phyloP scores from a whole-genome alignment of 2,113 vertebrate species.

The Accipiter cooperii region DNA sequence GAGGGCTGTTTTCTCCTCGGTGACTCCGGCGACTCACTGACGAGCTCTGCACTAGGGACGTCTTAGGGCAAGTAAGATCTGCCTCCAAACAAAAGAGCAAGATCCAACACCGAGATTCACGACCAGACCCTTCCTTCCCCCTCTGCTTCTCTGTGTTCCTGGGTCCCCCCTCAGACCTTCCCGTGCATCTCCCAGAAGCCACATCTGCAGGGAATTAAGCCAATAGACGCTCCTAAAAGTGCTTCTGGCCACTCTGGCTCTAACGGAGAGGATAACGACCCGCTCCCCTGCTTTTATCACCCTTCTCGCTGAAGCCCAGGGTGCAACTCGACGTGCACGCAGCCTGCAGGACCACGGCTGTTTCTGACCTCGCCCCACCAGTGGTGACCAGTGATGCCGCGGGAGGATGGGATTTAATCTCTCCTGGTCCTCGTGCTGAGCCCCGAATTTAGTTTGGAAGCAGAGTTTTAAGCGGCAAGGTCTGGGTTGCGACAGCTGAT shows the following conservation, averaged over 20 bases:
- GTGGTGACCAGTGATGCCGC: fast-evolving
- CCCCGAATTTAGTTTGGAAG: background rate
- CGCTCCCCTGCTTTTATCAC: background rate
- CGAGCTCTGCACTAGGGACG: too few species aligned
- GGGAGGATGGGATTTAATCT: background rate
- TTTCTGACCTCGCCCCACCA: background rate
- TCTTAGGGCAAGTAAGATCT: background rate
- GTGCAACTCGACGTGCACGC: background rate
- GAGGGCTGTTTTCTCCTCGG: background rate
- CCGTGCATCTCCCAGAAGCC: background rate
- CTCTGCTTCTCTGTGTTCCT: background rate
- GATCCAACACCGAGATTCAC: fast-evolving
- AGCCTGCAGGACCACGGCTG: background rate
- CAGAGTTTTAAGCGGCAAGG: background rate
- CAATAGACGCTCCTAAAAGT: fast-evolving
- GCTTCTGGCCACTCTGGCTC: background rate
- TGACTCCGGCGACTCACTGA: background rate
- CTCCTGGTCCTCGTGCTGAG: background rate
- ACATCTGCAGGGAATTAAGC: background rate
- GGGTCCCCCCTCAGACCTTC: background rate
- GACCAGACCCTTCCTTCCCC: background rate
- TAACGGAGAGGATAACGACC: too few species aligned
- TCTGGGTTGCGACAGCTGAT: background rate
- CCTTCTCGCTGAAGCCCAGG: background rate
- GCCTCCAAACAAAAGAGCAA: background rate